A percentile compares a stretch with the other conserved stretches of the same genome.
These are phyloP conservation scores for Scomber colias DNA, from an alignment of 2,113 vertebrate genomes.

Conservation along the genomic window DNA sequence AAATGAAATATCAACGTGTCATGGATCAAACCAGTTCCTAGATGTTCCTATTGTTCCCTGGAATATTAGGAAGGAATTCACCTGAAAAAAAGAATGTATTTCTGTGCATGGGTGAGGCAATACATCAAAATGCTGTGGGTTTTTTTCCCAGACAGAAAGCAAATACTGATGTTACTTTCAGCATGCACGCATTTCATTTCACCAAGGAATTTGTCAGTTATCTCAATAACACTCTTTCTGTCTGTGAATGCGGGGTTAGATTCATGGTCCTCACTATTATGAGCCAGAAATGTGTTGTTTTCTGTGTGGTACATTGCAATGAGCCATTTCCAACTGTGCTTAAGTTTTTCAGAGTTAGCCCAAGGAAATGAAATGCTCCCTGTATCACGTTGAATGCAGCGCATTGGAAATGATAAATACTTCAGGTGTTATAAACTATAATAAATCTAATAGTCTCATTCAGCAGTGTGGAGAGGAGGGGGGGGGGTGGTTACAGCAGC, in stretches of 20 bases:
- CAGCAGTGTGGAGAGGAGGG: constrained; percentile 18
- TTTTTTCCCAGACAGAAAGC: constrained; percentile 60
- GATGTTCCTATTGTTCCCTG: constrained; percentile 51
- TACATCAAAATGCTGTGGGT: constrained; percentile 63
- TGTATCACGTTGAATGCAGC: constrained; percentile 34
- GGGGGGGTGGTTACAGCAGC: constrained; percentile 37
- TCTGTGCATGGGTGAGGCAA: constrained; percentile 51
- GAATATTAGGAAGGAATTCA: constrained; percentile 65
- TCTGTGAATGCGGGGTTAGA: constrained; percentile 50
- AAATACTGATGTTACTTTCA: constrained; percentile 59
- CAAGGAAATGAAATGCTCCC: constrained; percentile 49
- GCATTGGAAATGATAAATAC: constrained; percentile 56
- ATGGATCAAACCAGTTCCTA: constrained; percentile 73
- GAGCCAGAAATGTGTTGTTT: constrained; percentile 59
- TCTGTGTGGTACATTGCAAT: constrained; percentile 52
- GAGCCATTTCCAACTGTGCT: constrained; percentile 69
- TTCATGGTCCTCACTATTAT: constrained; percentile 44
- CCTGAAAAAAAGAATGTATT: constrained; percentile 61
- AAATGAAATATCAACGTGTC: constrained; percentile 82
- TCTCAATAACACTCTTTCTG: constrained; percentile 38
- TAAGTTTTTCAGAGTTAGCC: constrained; percentile 55
- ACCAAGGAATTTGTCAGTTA: constrained; percentile 70
- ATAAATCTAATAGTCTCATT: constrained; percentile 61
- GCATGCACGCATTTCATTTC: constrained; percentile 60
- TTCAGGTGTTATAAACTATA: constrained; percentile 62